Percentiles rank a stretch among this genome's conserved stretches.
Conservation (phyloP, 2,797 vertebrate genomes). For the Fratercula arctica region DNA sequence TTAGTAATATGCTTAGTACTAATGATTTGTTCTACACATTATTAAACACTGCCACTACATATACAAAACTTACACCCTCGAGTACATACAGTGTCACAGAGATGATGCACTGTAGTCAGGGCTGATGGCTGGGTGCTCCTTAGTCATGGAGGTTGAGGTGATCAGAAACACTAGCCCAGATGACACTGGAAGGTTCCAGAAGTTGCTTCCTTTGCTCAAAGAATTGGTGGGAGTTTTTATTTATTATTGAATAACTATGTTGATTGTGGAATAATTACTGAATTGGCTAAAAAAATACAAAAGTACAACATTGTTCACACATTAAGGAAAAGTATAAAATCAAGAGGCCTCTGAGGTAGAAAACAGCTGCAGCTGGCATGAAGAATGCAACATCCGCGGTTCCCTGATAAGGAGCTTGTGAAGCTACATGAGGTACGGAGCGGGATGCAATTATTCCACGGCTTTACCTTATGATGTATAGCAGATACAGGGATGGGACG, state of each 20-base stretch:
- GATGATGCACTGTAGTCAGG: not conserved
- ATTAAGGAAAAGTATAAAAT: too few relatives aligned
- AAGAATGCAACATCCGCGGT: too few relatives aligned
- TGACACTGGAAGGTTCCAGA: not conserved
- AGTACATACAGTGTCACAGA: rapidly evolving
- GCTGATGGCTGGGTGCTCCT: not conserved
- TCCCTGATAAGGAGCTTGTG: too few relatives aligned
- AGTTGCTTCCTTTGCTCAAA: not conserved
- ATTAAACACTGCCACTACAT: not conserved
- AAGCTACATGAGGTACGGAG: too few relatives aligned
- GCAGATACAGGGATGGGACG: too few relatives aligned
- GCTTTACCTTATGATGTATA: too few relatives aligned
- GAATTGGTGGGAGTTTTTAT: not conserved
- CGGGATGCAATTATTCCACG: too few relatives aligned
- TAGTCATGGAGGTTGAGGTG: not conserved
- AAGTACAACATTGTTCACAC: too few relatives aligned
- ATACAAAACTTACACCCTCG: not conserved
- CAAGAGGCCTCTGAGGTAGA: too few relatives aligned
- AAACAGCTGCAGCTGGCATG: too few relatives aligned
- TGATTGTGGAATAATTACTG: too few relatives aligned
- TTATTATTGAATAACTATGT: not conserved
- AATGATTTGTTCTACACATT: not conserved
- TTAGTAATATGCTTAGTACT: not conserved
- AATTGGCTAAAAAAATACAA: too few relatives aligned
- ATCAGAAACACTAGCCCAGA: not conserved